These are phyloP conservation scores for Drosophila borealis DNA, from an alignment of 2,888 invertebrate species.

Conservation along the genomic window DNA sequence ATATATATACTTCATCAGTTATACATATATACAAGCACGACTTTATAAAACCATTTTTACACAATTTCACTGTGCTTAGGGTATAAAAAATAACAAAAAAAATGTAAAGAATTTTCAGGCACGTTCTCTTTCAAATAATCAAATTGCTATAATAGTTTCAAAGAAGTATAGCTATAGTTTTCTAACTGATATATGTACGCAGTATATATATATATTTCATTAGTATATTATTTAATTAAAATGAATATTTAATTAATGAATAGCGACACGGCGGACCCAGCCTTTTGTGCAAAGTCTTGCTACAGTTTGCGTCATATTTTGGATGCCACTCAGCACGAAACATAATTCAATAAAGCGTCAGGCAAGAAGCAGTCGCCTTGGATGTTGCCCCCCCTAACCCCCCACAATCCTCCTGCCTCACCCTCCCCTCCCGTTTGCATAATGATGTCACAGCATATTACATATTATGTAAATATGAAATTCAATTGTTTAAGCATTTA, in stretches of 20 bases:
- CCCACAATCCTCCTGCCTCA: not conserved
- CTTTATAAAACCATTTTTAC: too few relatives aligned
- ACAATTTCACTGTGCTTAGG: too few relatives aligned
- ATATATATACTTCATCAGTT: too few relatives aligned
- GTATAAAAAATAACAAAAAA: too few relatives aligned
- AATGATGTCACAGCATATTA: conserved; percentile 81
- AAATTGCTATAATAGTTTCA: too few relatives aligned
- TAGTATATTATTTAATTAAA: not conserved
- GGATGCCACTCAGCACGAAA: conserved; percentile 66
- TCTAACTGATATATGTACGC: too few relatives aligned
- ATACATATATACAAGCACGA: too few relatives aligned
- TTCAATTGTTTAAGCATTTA: conserved; percentile 85
- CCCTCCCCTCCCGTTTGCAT: conserved; percentile 43
- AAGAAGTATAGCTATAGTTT: too few relatives aligned
- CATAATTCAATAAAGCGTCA: conserved; percentile 75
- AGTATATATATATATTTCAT: too few relatives aligned
- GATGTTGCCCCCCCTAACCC: not conserved
- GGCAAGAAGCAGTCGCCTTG: conserved; percentile 34
- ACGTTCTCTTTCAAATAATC: too few relatives aligned
- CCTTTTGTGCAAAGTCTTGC: conserved; percentile 22
- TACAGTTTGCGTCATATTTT: conserved; percentile 68
- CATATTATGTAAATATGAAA: conserved; percentile 84
- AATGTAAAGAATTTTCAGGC: too few relatives aligned
- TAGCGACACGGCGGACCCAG: conserved; percentile 11
- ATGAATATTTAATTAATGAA: conserved; percentile 11